Evolutionary conservation across 2,113 vertebrate genomes (phyloP).

Genomic region (human): GRCh38 chr5:96651501-96652000

Average conservation of each 20-base stretch:
- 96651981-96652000: not conserved
- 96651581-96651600: not conserved
- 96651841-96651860: not conserved
- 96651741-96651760: not conserved
- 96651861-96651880: not conserved
- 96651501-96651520: not conserved
- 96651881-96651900: not conserved
- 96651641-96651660: not conserved
- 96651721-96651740: not conserved
- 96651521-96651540: not conserved
- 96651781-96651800: not conserved
- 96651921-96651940: not conserved
- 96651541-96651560: not conserved
- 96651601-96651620: not conserved
- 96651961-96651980: conserved; percentile 25
- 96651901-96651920: not conserved
- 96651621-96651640: not conserved
- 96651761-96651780: not conserved
- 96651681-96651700: not conserved
- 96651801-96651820: not conserved
- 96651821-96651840: not conserved
- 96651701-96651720: not conserved
- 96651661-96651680: not conserved
- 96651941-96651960: not conserved
- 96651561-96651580: not conserved